Base-by-base conservation (phyloP, 2,888 invertebrate genomes). In the Drosophila affinis region DNA sequence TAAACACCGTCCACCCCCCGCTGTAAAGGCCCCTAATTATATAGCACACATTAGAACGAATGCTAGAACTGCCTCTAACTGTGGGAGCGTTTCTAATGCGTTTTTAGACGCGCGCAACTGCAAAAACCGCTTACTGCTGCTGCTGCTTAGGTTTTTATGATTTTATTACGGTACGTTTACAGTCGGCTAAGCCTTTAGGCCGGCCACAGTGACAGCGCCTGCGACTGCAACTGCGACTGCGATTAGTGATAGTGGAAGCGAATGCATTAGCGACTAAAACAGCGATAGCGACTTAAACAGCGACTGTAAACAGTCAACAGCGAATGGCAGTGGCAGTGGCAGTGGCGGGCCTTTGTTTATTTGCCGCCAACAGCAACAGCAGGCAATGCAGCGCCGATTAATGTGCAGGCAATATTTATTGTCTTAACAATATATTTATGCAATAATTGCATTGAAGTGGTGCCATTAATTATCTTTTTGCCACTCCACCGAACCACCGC, bases 401-500 rank as follows among this genome's bases (percentile, higher is more conserved):
- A 79, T 62, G 60, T 63, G 77, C 77, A 71, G 58, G n/a, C 68
- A 75, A 71, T 82, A 88, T 88, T 80, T 80, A 77, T 83, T 88
- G 75, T 78, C 81, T 83, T 72, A 68, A 65, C 80, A 88, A 83
- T 88, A 86, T 87, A 87, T 83, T 78, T 78, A 88, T 84, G 84
- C 77, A 86, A 80, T 88, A 81, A 78, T 88, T 84, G 84, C 84
- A 88, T 78, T 65, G 68, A 87, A 87, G 84, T 88, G 87, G 74
- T 83, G 78, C 75, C 81, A 85, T 88, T 83, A 88, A 87, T 85
- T 87, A 87, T 88, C 59, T 83, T 78, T 75, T 68, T 76, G 62
- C 76, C 67, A 71, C 68, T 71, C 69, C 54, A 49, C 55, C 52
- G 32, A 32, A 9, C 48, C 34, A 10, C 34, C 10, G 49, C 24